phyloP scores from a whole-genome alignment of 2,888 invertebrate species.

The Thalpophila matura region DNA sequence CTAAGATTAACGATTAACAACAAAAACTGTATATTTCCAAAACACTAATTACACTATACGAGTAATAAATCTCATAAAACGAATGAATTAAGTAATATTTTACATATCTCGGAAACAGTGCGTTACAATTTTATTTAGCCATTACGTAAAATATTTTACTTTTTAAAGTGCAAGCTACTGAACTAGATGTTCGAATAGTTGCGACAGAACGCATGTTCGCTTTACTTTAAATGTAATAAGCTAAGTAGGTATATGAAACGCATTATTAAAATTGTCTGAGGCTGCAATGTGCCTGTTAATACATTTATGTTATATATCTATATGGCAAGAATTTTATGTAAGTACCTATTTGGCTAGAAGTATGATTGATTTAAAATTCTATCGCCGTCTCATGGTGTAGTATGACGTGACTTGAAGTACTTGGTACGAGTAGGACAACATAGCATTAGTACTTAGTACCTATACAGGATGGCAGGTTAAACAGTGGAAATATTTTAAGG shows the following conservation, averaged over 20 bases:
- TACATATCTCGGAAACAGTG: slow-evolving; percentile 58
- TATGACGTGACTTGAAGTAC: no score
- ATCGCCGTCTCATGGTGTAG: not conserved
- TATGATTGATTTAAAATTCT: slow-evolving; percentile 18
- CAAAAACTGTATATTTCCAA: slow-evolving; percentile 8
- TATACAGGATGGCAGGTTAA: no score
- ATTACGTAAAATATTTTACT: slow-evolving; percentile 57
- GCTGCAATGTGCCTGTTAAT: slow-evolving; percentile 18
- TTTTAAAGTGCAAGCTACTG: slow-evolving; percentile 43
- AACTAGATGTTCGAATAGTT: slow-evolving; percentile 40
- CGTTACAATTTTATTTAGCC: slow-evolving; percentile 51
- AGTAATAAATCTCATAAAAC: slow-evolving; percentile 22
- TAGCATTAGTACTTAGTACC: no score
- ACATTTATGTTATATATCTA: slow-evolving; percentile 19
- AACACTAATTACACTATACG: slow-evolving; percentile 24
- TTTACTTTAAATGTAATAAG: slow-evolving; percentile 21
- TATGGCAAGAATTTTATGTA: slow-evolving; percentile 15
- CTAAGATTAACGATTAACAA: slow-evolving; percentile 7
- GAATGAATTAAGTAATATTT: slow-evolving; percentile 40
- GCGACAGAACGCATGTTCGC: slow-evolving; percentile 42
- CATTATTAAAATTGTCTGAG: slow-evolving; percentile 14
- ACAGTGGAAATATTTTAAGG: no score
- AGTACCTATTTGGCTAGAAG: not conserved
- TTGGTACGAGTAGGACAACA: no score
- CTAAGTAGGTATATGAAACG: slow-evolving; percentile 9